Conservation (phyloP, 1,140 invertebrate genomes). For the Ostrea denselamellosa region DNA sequence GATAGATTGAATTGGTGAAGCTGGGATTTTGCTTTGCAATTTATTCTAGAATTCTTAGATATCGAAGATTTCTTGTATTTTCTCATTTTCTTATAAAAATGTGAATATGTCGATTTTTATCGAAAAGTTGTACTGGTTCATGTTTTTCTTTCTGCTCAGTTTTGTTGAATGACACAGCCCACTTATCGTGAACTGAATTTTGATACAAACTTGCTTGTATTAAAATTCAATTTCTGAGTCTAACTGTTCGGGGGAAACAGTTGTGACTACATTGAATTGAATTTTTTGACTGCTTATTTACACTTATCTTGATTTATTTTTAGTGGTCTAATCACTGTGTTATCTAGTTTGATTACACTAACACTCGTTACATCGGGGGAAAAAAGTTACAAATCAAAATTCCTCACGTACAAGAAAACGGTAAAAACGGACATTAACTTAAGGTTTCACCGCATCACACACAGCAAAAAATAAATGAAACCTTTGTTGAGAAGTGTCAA, state of each 20-base stretch:
- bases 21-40: slow-evolving; percentile 11
- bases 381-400: slow-evolving; percentile 7
- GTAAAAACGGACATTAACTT: not conserved
- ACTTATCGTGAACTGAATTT: not conserved
- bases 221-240: not conserved
- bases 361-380: not conserved
- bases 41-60: not conserved
- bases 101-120: slow-evolving; percentile 13
- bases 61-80: slow-evolving; percentile 14
- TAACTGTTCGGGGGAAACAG: not conserved
- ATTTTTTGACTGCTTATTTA: slow-evolving; percentile 11
- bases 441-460: slow-evolving; percentile 2
- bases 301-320: slow-evolving; percentile 7
- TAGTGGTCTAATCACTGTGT: not conserved
- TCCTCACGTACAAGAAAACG: not conserved
- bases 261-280: not conserved
- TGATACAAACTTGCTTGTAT: not conserved
- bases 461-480: not conserved
- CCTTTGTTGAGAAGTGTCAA: slow-evolving; percentile 4
- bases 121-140: not conserved
- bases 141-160: not conserved
- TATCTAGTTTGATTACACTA: slow-evolving; percentile 20
- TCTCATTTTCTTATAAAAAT: not conserved
- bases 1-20: slow-evolving; percentile 37
- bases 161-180: slow-evolving; percentile 21